phyloP scores from a whole-genome alignment of 1,140 invertebrate species.

The Thalassaphorura encarpata region DNA sequence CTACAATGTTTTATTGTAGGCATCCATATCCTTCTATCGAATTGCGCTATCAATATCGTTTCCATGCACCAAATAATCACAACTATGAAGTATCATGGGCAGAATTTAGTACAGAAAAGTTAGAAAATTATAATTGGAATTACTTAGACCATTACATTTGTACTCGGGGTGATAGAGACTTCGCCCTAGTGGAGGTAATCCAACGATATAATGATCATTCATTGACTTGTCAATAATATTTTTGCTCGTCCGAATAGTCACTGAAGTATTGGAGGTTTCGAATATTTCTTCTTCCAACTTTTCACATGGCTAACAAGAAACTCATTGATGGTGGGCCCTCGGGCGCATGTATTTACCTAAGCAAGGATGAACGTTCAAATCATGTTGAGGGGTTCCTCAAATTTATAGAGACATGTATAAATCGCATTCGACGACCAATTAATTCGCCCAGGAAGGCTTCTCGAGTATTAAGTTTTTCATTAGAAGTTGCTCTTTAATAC shows the following conservation, averaged over 20 bases:
- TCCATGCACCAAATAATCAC: conserved; percentile 84
- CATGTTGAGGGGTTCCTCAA: conserved; percentile 65
- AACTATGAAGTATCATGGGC: conserved; percentile 92
- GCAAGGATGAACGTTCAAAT: conserved; percentile 51
- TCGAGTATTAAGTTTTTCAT: too few relatives aligned
- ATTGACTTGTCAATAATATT: background rate
- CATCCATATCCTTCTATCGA: conserved; percentile 85
- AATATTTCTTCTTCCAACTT: conserved; percentile 71
- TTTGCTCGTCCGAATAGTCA: conserved; percentile 41
- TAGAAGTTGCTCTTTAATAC: too few relatives aligned
- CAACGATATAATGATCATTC: too few relatives aligned
- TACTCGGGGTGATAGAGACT: conserved; percentile 76
- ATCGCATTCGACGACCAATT: conserved; percentile 70
- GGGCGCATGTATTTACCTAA: conserved; percentile 62
- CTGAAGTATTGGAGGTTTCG: conserved; percentile 93
- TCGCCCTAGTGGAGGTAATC: conserved; percentile 66
- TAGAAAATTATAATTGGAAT: conserved; percentile 97
- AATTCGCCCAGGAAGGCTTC: conserved; percentile 31
- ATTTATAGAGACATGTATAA: conserved; percentile 77
- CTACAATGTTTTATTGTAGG: conserved; percentile 42
- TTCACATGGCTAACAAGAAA: conserved; percentile 57
- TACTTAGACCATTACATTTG: conserved; percentile 89
- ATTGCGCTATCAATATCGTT: conserved; percentile 80
- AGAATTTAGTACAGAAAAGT: conserved; percentile 83
- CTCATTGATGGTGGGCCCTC: conserved; percentile 61